Percentiles rank a stretch among this genome's conserved stretches.
phyloP scores from a whole-genome alignment of 92 coral and sea anemone genomes.

The Paragorgia papillata region DNA sequence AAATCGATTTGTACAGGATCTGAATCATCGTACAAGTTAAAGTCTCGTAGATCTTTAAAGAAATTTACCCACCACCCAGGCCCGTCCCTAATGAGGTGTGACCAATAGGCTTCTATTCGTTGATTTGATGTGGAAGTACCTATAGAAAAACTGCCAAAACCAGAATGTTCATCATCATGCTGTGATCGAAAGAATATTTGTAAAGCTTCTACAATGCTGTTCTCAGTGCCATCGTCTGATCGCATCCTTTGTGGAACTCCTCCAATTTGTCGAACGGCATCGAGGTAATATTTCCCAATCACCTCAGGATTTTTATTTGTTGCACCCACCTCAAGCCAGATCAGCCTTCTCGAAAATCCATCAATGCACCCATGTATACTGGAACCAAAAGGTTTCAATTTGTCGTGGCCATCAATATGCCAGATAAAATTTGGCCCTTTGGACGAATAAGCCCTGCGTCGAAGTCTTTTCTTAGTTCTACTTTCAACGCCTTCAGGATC shows the following conservation, averaged over 20 bases:
- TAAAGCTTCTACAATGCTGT: slow-evolving; percentile 31
- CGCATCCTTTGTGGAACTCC: slow-evolving; percentile 31
- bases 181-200: slow-evolving; percentile 47
- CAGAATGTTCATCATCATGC: slow-evolving; percentile 41
- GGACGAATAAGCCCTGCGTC: neutral
- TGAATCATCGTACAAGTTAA: neutral
- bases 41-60: slow-evolving; percentile 14
- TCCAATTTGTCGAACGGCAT: slow-evolving; percentile 26
- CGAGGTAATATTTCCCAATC: slow-evolving; percentile 36
- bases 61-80: slow-evolving; percentile 32
- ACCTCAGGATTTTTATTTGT: slow-evolving; percentile 27
- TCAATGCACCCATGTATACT: slow-evolving; percentile 8
- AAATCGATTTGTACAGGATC: slow-evolving; percentile 1
- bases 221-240: slow-evolving; percentile 40
- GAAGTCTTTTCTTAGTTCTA: neutral
- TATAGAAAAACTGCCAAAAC: slow-evolving; percentile 14
- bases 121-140: slow-evolving; percentile 38
- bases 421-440: neutral
- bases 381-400: slow-evolving; percentile 1
- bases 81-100: slow-evolving; percentile 33
- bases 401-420: slow-evolving; percentile 11
- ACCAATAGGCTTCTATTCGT: slow-evolving; percentile 47
- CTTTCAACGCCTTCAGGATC: neutral
- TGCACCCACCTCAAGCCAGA: neutral
- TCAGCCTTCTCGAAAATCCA: neutral